Conservation (phyloP, 1,140 invertebrate species). For the Drosophila kikkawai region DNA sequence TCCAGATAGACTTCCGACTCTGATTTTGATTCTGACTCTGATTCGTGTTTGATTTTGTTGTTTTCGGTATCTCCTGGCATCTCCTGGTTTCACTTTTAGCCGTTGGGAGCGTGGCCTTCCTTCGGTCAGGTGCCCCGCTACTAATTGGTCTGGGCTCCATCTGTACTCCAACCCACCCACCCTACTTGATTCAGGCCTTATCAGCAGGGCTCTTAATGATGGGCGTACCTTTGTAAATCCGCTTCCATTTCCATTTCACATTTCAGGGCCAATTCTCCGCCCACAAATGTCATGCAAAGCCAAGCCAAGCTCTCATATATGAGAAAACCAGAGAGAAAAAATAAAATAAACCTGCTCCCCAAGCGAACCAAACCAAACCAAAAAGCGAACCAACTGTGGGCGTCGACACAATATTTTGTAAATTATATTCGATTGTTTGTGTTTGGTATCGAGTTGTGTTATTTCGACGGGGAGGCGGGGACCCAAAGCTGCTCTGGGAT, state of each 20-base stretch:
- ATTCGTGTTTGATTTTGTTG: slow-evolving; percentile 30
- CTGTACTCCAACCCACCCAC: background rate
- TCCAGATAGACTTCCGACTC: slow-evolving; percentile 43
- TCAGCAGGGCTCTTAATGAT: slow-evolving; percentile 43
- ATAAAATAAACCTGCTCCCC: slow-evolving; percentile 35
- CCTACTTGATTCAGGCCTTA: slow-evolving; percentile 1
- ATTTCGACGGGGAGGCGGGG: slow-evolving; percentile 11
- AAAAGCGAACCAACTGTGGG: slow-evolving; percentile 52
- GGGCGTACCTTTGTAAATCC: slow-evolving; percentile 36
- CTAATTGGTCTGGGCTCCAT: slow-evolving; percentile 40
- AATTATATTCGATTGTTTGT: slow-evolving; percentile 74
- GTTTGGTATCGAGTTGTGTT: slow-evolving; percentile 21
- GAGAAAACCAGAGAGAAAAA: slow-evolving; percentile 20
- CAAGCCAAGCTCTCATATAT: slow-evolving; percentile 16
- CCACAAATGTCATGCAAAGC: slow-evolving; percentile 41
- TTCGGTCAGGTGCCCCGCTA: slow-evolving; percentile 27
- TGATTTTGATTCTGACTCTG: slow-evolving; percentile 27
- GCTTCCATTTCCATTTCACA: slow-evolving; percentile 32
- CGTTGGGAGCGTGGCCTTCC: slow-evolving; percentile 10
- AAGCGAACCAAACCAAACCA: slow-evolving; percentile 42
- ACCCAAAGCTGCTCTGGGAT: slow-evolving; percentile 27
- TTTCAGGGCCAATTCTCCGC: slow-evolving; percentile 18
- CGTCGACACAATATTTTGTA: slow-evolving; percentile 77
- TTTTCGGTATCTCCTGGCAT: slow-evolving; percentile 19
- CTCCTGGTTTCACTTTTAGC: background rate